phyloP scores from a whole-genome alignment of 35 echinoderm and acorn worm genomes.

The Ophioderma brevispina region DNA sequence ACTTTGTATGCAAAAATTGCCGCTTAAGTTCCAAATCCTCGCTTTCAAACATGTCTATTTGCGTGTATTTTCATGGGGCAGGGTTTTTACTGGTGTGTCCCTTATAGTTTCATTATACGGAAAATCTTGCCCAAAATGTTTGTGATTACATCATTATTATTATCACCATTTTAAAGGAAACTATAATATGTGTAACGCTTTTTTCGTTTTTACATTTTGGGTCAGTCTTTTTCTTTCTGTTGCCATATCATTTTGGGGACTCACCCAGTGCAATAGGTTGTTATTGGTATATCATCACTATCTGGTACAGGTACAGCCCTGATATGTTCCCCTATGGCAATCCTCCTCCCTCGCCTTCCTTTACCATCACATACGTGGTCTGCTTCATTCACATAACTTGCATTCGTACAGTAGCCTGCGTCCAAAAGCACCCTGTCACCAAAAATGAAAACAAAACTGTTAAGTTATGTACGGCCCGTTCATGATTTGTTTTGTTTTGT shows the following conservation, averaged over 20 bases:
- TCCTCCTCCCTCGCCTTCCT: conserved; percentile 57
- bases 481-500: too few relatives aligned
- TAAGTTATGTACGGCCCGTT: too few relatives aligned
- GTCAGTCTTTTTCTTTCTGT: not conserved
- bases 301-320: conserved; percentile 67
- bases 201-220: not conserved
- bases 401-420: conserved; percentile 99
- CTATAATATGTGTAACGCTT: too few relatives aligned
- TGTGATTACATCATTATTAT: too few relatives aligned
- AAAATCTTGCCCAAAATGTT: too few relatives aligned
- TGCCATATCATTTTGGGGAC: not conserved
- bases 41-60: too few relatives aligned
- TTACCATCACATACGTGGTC: conserved; percentile 65
- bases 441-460: too few relatives aligned
- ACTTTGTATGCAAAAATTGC: too few relatives aligned
- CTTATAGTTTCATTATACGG: too few relatives aligned
- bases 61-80: too few relatives aligned
- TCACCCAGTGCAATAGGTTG: conserved; percentile 74
- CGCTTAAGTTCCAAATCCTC: too few relatives aligned
- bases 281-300: conserved; percentile 83
- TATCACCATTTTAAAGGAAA: not conserved
- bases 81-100: too few relatives aligned
- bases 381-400: conserved; percentile 78
- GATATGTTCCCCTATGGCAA: conserved; percentile 76
- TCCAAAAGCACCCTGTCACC: conserved; percentile 82